Base-by-base conservation (phyloP, 2,113 vertebrate genomes). In the Beaufortia kweichowensis region DNA sequence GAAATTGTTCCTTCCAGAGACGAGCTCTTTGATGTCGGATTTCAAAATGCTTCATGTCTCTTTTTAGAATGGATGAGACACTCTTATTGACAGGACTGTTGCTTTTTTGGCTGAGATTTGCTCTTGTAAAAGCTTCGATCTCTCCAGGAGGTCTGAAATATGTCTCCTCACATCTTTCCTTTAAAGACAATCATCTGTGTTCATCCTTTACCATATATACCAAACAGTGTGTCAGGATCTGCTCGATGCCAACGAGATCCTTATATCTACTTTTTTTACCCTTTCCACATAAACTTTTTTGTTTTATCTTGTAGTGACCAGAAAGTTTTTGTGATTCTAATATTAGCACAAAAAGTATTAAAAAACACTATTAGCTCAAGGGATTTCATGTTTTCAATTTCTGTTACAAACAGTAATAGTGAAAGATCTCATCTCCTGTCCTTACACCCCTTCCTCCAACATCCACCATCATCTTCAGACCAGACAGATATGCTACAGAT, bases 321-420 rank as follows among this genome's bases (percentile, higher is more conserved):
- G 56, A 61, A 23, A 55, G 46, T 46, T 72, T 72, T 60, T 39
- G 26, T 26, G 23, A 26, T 29, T 26, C 65, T 39, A 67, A 82
- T 82, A 76, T 55, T 79, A 72, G 61, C 81, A 76, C 41, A 56
- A 76, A 71, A 82, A 79, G 77, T 61, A 82, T 79, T 79, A 72
- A 79, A 76, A 57, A 19, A 33, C 31, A 12, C 61, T 9, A 48
- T 79, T 63, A 75, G 56, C 57, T n/a, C 12, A 24, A 23, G 55
- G 72, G 46, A 31, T 28, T 82, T 79, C 63, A 72, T 53, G 19
- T 82, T 76, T 73, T 75, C 55, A 71, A 66, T 77, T 79, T 76
- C 21, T 50, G 50, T 71, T 79, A 57, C 55, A 60, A 46, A 56
- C 17, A 19, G 48, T 31, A 9, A 17, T 70, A 24, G 53, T 43